Evolutionary conservation across 2,113 vertebrate genomes (phyloP).

Genomic region (Myotis davidii): DNA sequence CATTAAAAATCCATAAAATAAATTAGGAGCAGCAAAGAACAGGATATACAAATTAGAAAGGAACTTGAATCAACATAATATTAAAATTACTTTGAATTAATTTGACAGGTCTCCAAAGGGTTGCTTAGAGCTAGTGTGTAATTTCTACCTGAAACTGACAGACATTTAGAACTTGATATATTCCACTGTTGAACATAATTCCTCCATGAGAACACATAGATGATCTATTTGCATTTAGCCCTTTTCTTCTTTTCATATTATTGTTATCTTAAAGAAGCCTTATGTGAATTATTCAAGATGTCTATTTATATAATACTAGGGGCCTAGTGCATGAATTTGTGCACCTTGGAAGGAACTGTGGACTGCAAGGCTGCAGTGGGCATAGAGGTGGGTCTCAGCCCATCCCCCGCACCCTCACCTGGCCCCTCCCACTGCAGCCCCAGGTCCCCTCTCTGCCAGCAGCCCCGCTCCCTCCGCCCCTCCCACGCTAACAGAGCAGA

Average conservation of each 20-base stretch:
- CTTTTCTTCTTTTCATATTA: background rate
- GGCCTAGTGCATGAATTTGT: no score
- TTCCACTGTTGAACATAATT: background rate
- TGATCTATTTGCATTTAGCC: background rate
- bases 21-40: background rate
- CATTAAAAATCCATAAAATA: background rate
- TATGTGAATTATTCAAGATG: background rate
- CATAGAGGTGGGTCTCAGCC: no score
- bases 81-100: slow-evolving; percentile 44
- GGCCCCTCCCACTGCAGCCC: no score
- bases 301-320: background rate
- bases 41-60: slow-evolving; percentile 28
- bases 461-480: fast-evolving
- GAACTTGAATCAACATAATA: slow-evolving; percentile 4
- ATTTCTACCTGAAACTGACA: background rate
- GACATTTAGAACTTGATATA: slow-evolving; percentile 37
- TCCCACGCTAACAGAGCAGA: no score
- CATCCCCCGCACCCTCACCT: no score
- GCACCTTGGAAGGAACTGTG: no score
- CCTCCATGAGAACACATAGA: background rate
- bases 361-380: no score
- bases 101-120: slow-evolving; percentile 38
- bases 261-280: background rate
- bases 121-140: background rate
- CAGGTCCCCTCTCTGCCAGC: no score